A percentile compares a stretch with the other conserved stretches of the same genome.
Conservation (phyloP, 2,797 vertebrate species). For the Myotis planiceps region DNA sequence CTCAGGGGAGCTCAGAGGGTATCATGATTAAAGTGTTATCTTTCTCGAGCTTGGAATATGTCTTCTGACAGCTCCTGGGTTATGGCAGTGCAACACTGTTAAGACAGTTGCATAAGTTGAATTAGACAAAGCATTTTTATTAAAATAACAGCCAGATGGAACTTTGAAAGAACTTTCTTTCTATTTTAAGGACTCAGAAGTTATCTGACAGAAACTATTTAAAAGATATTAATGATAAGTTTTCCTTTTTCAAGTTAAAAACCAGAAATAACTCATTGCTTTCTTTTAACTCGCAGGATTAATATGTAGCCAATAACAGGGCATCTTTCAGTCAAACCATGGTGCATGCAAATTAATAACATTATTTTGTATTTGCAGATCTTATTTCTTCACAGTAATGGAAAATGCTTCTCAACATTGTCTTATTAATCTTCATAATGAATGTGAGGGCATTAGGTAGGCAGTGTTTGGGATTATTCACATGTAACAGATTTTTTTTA, state of each 20-base stretch:
- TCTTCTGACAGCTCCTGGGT: slow-evolving; percentile 39
- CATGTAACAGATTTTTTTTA: background rate
- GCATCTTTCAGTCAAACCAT: background rate
- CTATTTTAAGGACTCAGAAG: background rate
- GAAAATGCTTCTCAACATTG: slow-evolving; percentile 15
- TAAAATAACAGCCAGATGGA: slow-evolving; percentile 26
- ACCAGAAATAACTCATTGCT: background rate
- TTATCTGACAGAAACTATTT: background rate
- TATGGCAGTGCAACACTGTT: background rate
- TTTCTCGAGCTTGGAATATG: slow-evolving; percentile 26
- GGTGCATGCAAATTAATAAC: background rate
- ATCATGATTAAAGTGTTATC: slow-evolving; percentile 52
- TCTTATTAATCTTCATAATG: slow-evolving; percentile 44
- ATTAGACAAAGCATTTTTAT: slow-evolving; percentile 47
- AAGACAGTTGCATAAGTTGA: background rate
- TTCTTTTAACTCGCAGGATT: background rate
- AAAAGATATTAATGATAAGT: background rate
- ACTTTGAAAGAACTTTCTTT: background rate
- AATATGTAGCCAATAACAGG: slow-evolving; percentile 13
- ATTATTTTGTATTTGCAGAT: slow-evolving; percentile 48
- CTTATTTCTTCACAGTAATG: slow-evolving; percentile 59
- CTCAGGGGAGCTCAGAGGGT: slow-evolving; percentile 26
- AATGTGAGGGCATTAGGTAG: background rate
- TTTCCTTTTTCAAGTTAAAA: background rate
- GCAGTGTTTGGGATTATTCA: background rate